phyloP scores from a whole-genome alignment of 2,797 vertebrate species.

The Gambusia yucatana region DNA sequence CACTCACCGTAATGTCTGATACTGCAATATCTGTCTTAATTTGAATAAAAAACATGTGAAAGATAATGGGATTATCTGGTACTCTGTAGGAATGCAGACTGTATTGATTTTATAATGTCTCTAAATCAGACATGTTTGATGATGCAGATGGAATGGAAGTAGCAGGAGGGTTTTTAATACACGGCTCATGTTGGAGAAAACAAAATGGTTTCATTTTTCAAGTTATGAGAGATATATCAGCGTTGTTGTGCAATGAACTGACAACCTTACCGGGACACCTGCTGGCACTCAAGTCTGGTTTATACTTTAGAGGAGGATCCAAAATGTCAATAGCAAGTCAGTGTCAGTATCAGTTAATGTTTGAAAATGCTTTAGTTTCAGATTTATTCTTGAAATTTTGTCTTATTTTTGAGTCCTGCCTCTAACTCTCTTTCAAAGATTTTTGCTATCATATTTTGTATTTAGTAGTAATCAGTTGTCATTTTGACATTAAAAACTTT shows the following conservation, averaged over 20 bases:
- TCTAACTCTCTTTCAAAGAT: no score
- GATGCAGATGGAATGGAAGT: neutral
- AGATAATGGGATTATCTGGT: neutral
- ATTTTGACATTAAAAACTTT: no score
- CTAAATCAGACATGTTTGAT: neutral
- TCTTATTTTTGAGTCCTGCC: no score
- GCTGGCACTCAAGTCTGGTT: neutral
- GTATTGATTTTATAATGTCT: neutral
- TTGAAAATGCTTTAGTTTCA: no score
- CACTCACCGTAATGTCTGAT: neutral
- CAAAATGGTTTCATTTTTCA: neutral
- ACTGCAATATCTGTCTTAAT: neutral
- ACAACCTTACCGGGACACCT: neutral
- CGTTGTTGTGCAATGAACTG: neutral
- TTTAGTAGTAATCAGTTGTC: no score
- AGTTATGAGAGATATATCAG: neutral
- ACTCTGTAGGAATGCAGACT: neutral
- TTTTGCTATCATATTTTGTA: no score
- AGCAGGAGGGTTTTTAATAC: neutral
- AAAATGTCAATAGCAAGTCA: no score
- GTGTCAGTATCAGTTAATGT: no score
- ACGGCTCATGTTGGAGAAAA: neutral
- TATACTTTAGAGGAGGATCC: no score
- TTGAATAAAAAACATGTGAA: neutral
- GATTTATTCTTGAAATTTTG: no score